Evolutionary conservation across 1,140 invertebrate genomes (phyloP).

Genomic region (Vanessa tameamea): DNA sequence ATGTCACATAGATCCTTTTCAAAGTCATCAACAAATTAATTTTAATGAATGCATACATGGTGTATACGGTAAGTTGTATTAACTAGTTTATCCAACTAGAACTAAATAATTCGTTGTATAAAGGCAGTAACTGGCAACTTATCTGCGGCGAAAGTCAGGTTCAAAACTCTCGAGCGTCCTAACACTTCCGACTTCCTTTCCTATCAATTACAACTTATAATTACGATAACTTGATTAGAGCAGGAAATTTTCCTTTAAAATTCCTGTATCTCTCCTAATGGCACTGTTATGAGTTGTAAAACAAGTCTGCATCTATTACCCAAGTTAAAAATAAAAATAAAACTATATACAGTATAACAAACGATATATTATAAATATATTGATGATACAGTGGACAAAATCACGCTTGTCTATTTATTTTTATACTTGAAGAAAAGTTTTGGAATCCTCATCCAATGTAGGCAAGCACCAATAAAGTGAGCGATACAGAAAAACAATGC

Average conservation of each 20-base stretch:
- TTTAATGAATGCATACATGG: no score
- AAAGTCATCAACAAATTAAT: no score
- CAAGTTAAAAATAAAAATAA: background rate
- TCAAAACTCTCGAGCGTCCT: conserved; percentile 55
- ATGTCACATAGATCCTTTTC: no score
- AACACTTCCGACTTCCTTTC: conserved; percentile 32
- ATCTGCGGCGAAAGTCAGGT: conserved; percentile 59
- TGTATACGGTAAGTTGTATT: no score
- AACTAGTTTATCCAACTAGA: background rate
- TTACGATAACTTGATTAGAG: background rate
- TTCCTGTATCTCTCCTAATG: conserved; percentile 7
- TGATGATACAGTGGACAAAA: no score
- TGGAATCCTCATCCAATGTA: no score
- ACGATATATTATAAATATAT: no score
- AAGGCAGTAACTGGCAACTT: conserved; percentile 15
- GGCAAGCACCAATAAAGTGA: no score
- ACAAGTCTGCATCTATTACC: background rate
- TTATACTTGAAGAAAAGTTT: background rate
- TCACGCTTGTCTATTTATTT: background rate
- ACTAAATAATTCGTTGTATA: conserved; percentile 35
- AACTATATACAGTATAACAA: background rate
- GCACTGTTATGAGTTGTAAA: background rate
- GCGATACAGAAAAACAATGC: no score
- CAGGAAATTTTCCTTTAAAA: background rate
- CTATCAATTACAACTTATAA: conserved; percentile 3